phyloP scores from a whole-genome alignment of 2,888 invertebrate genomes.

The Noctuana brunneofusca region DNA sequence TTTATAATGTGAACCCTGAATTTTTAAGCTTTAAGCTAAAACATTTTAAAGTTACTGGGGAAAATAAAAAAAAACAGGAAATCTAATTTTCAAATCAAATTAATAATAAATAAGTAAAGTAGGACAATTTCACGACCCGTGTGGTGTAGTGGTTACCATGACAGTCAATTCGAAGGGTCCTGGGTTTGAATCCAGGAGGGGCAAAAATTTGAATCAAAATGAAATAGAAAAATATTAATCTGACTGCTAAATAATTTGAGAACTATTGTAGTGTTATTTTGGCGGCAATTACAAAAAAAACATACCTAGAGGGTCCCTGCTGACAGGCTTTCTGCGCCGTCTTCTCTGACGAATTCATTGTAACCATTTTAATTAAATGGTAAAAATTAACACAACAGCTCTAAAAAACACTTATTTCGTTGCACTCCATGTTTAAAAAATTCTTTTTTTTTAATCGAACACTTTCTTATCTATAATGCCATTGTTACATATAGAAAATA shows the following conservation, averaged over 20 bases:
- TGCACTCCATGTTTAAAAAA: conserved; percentile 4
- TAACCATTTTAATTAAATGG: conserved; percentile 70
- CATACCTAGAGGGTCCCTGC: conserved; percentile 76
- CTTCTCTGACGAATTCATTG: conserved; percentile 80
- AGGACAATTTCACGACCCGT: no score
- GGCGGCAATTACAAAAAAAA: background rate
- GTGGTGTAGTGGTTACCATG: no score
- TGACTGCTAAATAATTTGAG: no score
- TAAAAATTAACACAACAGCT: conserved; percentile 1
- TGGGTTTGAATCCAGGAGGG: no score
- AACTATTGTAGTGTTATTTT: background rate
- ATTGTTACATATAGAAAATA: background rate
- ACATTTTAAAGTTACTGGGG: no score
- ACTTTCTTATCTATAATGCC: conserved; percentile 2
- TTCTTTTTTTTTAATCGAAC: background rate
- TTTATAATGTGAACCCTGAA: no score
- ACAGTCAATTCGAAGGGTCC: no score
- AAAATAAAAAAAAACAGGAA: no score
- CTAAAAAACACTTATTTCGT: background rate
- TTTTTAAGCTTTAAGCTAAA: no score
- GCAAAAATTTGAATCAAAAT: no score
- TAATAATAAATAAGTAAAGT: no score
- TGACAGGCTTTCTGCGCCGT: conserved; percentile 80
- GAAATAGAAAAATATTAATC: background rate
- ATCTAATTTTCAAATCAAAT: no score